These are phyloP conservation scores for Hypercompe scribonia DNA, from an alignment of 2,888 invertebrate species.

Conservation along the genomic window DNA sequence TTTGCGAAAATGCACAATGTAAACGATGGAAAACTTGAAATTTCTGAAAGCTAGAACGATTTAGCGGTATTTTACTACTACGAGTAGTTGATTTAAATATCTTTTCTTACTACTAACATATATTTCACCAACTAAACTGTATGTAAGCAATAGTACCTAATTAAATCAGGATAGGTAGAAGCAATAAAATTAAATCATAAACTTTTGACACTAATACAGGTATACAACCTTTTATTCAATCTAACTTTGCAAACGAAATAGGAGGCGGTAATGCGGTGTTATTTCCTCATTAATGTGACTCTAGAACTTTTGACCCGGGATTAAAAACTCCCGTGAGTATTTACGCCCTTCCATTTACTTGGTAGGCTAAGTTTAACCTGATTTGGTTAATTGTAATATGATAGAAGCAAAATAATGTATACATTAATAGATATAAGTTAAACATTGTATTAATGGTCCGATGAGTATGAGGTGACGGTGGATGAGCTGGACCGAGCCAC, in stretches of 20 bases:
- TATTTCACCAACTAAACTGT: neutral
- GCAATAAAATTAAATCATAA: conserved; percentile 77
- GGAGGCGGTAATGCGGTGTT: conserved; percentile 77
- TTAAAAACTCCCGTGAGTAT: conserved; percentile 80
- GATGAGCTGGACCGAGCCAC: too few species aligned
- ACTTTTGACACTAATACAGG: conserved; percentile 71
- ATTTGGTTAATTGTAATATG: conserved; percentile 25
- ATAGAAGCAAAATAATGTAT: neutral
- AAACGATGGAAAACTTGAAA: neutral
- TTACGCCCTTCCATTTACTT: conserved; percentile 71
- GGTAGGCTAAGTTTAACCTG: conserved; percentile 23
- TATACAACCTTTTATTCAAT: conserved; percentile 82
- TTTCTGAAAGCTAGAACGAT: neutral
- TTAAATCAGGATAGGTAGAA: conserved; percentile 48
- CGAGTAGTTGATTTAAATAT: neutral
- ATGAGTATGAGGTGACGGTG: too few species aligned
- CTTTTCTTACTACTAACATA: neutral
- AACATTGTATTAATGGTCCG: too few species aligned
- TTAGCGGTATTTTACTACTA: too few species aligned
- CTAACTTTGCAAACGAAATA: conserved; percentile 79
- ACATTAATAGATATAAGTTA: neutral
- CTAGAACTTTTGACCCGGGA: conserved; percentile 71
- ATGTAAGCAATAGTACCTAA: conserved; percentile 20
- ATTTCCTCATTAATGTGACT: conserved; percentile 82
- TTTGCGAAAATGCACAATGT: neutral